A percentile compares a stretch with the other conserved stretches of the same genome.
These are phyloP conservation scores for Vidua macroura DNA, from an alignment of 2,113 vertebrate species.

Conservation along the genomic window DNA sequence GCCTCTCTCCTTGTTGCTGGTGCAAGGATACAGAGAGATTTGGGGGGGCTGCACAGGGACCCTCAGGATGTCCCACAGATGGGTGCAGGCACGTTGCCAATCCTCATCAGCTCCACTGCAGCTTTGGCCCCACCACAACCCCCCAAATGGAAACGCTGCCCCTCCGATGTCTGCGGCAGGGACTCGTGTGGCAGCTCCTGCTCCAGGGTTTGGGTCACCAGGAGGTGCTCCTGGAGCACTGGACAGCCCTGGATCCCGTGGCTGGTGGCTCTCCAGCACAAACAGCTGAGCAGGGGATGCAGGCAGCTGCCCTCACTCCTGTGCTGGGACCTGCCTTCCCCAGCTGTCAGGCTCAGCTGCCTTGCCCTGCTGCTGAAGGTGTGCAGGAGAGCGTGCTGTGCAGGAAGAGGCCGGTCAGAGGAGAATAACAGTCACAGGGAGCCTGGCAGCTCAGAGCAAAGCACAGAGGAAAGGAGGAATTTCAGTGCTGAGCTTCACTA, in stretches of 20 bases:
- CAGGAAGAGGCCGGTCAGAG: constrained; percentile 1
- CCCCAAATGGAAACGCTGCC: rapidly evolving
- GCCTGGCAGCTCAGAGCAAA: neutral
- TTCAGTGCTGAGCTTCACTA: neutral
- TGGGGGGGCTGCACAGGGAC: neutral
- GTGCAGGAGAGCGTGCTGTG: constrained; percentile 2
- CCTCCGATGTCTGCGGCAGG: neutral
- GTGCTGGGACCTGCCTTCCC: neutral
- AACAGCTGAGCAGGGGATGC: neutral
- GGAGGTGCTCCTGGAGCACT: neutral
- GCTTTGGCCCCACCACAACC: neutral
- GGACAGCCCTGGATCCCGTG: rapidly evolving
- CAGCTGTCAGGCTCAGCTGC: neutral
- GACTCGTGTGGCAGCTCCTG: neutral
- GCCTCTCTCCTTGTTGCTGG: neutral
- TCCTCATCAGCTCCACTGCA: neutral
- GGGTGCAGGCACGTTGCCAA: rapidly evolving
- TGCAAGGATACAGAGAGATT: neutral
- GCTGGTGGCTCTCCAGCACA: neutral
- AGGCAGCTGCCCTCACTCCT: neutral
- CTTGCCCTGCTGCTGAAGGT: neutral
- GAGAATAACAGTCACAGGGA: neutral
- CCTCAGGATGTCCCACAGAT: neutral
- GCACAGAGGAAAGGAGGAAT: neutral
- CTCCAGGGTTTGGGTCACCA: neutral